These are phyloP conservation scores for Oryzias melastigma DNA, from an alignment of 2,113 vertebrate species.

Conservation along the genomic window DNA sequence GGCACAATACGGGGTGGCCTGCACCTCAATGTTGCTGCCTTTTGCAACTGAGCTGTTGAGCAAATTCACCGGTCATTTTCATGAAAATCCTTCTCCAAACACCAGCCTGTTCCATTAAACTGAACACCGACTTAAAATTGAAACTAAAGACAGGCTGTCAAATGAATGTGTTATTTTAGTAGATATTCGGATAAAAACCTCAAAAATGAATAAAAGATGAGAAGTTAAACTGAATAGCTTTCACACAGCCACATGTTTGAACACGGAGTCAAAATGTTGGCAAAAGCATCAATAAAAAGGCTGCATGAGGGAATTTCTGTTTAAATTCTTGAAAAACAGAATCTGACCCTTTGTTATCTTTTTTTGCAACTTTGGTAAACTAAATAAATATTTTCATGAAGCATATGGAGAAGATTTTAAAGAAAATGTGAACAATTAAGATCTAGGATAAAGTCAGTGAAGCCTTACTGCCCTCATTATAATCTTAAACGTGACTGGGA, in stretches of 20 bases:
- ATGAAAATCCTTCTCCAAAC: constrained; percentile 66
- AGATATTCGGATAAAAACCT: too few species aligned
- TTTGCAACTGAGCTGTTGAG: constrained; percentile 37
- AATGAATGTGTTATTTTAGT: too few species aligned
- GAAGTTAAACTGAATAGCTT: too few species aligned
- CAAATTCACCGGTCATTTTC: constrained; percentile 46
- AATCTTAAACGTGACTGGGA: neutral
- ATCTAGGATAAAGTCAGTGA: constrained; percentile 33
- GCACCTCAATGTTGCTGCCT: constrained; percentile 6
- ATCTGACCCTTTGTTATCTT: constrained; percentile 47
- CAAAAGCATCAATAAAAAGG: constrained; percentile 38
- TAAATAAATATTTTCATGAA: constrained; percentile 32
- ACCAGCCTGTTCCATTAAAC: constrained; percentile 50
- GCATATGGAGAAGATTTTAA: constrained; percentile 26
- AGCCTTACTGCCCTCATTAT: constrained; percentile 18
- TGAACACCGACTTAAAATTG: constrained; percentile 42
- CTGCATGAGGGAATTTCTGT: constrained; percentile 50
- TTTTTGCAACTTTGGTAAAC: constrained; percentile 27
- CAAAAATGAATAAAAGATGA: too few species aligned
- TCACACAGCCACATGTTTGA: too few species aligned
- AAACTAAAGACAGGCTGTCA: neutral
- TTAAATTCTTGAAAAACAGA: constrained; percentile 51
- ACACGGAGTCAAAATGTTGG: too few species aligned
- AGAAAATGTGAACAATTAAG: constrained; percentile 32
- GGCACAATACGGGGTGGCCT: neutral